A percentile compares a stretch with the other conserved stretches of the same genome.
phyloP scores from a whole-genome alignment of 2,888 invertebrate genomes.

The Chironomus riparius region DNA sequence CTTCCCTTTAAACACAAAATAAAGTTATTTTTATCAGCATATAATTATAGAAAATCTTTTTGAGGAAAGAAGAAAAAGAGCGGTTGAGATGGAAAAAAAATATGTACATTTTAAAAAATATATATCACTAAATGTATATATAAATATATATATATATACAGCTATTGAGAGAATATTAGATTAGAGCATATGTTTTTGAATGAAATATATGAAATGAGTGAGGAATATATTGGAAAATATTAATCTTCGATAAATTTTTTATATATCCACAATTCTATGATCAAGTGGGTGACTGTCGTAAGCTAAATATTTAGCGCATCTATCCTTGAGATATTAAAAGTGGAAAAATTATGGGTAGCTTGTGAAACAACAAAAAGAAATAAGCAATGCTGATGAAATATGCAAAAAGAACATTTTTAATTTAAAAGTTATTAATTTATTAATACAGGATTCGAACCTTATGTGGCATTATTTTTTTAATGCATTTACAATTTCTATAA shows the following conservation, averaged over 20 bases:
- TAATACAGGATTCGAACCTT: no score
- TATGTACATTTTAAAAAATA: not conserved
- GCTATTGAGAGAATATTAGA: not conserved
- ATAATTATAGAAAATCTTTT: slow-evolving; percentile 22
- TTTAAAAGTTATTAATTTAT: no score
- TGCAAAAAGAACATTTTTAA: no score
- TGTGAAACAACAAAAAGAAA: not conserved
- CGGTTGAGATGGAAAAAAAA: slow-evolving; percentile 20
- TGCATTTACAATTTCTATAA: no score
- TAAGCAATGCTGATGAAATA: no score
- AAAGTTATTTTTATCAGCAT: slow-evolving; percentile 27
- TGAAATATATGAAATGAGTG: not conserved
- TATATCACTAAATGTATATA: no score
- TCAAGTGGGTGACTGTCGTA: not conserved
- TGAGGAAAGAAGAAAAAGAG: slow-evolving; percentile 12
- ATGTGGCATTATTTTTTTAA: no score
- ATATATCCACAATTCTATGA: not conserved
- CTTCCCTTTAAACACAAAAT: slow-evolving; percentile 23
- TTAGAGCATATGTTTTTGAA: slow-evolving; percentile 3
- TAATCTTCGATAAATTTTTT: not conserved
- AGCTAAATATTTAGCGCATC: not conserved
- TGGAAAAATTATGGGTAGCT: not conserved
- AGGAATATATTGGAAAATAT: not conserved
- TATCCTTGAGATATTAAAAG: not conserved
- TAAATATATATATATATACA: not conserved